Evolutionary conservation across 2,888 invertebrate genomes (phyloP), one percentile per base, ranked within the genome.

Genomic region (Troides helena): DNA sequence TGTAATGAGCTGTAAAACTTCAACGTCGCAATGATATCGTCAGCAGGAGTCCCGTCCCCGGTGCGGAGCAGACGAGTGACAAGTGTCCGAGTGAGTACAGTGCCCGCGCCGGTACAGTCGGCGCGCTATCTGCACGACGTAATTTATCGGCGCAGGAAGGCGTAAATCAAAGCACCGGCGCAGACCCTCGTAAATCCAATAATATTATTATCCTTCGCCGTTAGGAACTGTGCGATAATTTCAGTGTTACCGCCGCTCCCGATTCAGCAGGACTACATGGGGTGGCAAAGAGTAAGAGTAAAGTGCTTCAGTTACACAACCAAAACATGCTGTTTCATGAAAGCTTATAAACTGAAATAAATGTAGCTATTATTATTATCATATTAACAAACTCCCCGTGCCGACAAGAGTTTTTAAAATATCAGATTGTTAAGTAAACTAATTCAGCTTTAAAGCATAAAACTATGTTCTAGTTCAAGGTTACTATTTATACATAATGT

Each of bases 121-220:
- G 72, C 67, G 57, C 58, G 71, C 73, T 77, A 74, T 75, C 76
- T 71, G 67, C 68, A n/a, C 62, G 76, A 72, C 75, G 77, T 86
- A 85, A 90, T 88, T 88, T 88, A 90, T 86, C 83, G 85, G 64
- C 77, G 75, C 77, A 88, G 92, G 92, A 92, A 91, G 86, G 83
- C 81, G 86, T 92, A 91, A 91, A 92, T 92, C 92, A 90, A 77
- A 77, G 81, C 85, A 82, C 85, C 82, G 84, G 89, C 87, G 84
- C 85, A 85, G 81, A 83, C 82, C 82, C 85, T 87, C 90, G 86
- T 92, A 92, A 92, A 91, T 92, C 87, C 86, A 85, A 86, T 85
- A 89, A 88, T 89, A 90, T 91, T 89, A 90, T 91, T 80, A 88
- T 86, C 86, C 87, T 82, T 84, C 75, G 78, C 78, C 77, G 80